A percentile compares a stretch with the other conserved stretches of the same genome.
Conservation (phyloP, 2,113 vertebrate genomes). For the Colistium nudipinnis region DNA sequence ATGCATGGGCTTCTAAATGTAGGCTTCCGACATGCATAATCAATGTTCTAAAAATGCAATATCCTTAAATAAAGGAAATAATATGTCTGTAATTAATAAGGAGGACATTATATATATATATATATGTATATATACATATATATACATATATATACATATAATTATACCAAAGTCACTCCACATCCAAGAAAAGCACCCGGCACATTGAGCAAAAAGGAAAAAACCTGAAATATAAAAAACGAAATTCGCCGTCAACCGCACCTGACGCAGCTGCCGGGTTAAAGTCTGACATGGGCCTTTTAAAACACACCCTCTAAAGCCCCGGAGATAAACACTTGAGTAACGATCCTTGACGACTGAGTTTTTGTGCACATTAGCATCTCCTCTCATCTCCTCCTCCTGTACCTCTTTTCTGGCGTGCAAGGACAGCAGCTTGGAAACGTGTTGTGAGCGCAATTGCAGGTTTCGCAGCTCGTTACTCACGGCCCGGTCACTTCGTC, state of each 20-base stretch:
- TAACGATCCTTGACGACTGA: slow-evolving; percentile 15
- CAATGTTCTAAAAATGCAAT: no score
- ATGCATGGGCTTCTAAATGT: no score
- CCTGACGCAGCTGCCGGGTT: neutral
- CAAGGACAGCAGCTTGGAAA: slow-evolving; percentile 7
- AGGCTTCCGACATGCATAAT: no score
- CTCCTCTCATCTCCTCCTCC: slow-evolving; percentile 3
- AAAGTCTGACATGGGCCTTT: neutral
- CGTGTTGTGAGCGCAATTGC: slow-evolving; percentile 31
- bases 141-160: no score
- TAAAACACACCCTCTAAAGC: neutral
- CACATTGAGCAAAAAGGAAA: no score
- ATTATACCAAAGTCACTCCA: no score
- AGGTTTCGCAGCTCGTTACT: slow-evolving; percentile 39
- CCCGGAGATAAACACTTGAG: neutral
- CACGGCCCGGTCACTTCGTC: slow-evolving; percentile 23
- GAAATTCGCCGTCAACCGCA: neutral
- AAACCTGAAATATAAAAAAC: no score
- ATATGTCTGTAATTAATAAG: no score
- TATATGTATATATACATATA: no score
- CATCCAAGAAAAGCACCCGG: no score
- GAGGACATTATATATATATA: no score
- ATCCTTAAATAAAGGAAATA: no score
- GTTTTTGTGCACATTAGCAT: slow-evolving; percentile 12
- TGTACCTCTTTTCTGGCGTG: neutral